A percentile compares a stretch with the other conserved stretches of the same genome.
These are phyloP conservation scores for Cryptoprocta ferox DNA, from an alignment of 2,797 vertebrate genomes.

Conservation along the genomic window DNA sequence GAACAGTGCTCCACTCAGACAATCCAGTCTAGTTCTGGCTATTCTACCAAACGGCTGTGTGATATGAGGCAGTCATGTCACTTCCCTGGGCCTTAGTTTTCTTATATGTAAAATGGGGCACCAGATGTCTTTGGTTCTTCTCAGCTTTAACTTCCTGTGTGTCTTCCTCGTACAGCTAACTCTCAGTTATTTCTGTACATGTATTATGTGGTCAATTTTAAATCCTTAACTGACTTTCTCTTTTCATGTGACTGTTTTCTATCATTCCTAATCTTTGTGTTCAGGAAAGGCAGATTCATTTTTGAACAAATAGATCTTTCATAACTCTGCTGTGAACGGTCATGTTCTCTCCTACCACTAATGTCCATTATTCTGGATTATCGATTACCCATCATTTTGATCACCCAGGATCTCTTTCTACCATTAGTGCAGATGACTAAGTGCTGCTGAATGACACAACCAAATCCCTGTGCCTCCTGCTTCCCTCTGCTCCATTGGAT, in stretches of 20 bases:
- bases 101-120: neutral
- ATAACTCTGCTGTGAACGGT: conserved; percentile 9
- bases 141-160: neutral
- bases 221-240: neutral
- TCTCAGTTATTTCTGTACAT: conserved; percentile 11
- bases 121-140: neutral
- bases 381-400: neutral
- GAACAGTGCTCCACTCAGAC: neutral
- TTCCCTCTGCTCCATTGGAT: neutral
- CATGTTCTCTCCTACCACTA: neutral
- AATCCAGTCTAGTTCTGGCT: neutral
- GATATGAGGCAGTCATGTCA: neutral
- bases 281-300: conserved; percentile 27
- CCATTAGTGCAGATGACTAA: neutral
- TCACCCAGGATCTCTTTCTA: neutral
- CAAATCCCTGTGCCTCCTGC: neutral
- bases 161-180: neutral
- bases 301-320: conserved; percentile 24
- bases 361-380: neutral
- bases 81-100: conserved; percentile 19
- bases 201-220: neutral
- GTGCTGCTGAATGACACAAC: neutral
- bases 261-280: conserved; percentile 14
- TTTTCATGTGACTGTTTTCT: neutral
- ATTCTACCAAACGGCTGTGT: neutral